Conservation (phyloP, 2,797 vertebrate species). For the Zenarchopterus dispar region DNA sequence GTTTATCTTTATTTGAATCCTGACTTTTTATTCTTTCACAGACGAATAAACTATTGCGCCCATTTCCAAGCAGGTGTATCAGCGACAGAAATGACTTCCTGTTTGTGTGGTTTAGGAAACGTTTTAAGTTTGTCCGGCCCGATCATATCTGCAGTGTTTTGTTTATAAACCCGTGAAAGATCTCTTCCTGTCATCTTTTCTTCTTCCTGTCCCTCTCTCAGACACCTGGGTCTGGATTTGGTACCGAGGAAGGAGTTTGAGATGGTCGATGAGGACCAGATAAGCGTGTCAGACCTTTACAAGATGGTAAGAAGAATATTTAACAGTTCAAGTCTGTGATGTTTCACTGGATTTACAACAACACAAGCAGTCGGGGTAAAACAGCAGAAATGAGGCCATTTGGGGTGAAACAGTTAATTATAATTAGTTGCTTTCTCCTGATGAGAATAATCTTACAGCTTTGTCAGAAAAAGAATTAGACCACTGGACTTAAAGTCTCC, state of each 20-base stretch:
- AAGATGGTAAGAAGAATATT: constrained; percentile 88
- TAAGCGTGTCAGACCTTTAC: constrained; percentile 95
- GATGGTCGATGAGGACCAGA: constrained; percentile 94
- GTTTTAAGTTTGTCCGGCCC: too few species aligned
- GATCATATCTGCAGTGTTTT: too few species aligned
- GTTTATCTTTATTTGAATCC: too few species aligned
- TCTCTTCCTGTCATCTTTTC: background rate
- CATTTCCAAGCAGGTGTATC: too few species aligned
- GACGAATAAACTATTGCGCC: too few species aligned
- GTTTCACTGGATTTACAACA: background rate
- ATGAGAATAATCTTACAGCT: too few species aligned
- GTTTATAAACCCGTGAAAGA: background rate
- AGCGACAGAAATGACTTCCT: too few species aligned
- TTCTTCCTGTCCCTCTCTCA: constrained; percentile 50
- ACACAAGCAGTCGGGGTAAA: background rate
- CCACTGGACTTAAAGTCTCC: too few species aligned
- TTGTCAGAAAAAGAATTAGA: too few species aligned
- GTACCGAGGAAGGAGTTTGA: constrained; percentile 97
- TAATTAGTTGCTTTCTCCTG: too few species aligned
- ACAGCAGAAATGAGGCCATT: background rate
- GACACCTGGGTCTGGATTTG: constrained; percentile 92
- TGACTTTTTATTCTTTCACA: too few species aligned
- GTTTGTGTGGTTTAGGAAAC: too few species aligned
- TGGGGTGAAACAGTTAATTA: background rate
- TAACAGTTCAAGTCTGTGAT: background rate